A percentile compares a stretch with the other conserved stretches of the same genome.
Conservation (phyloP, 1,140 invertebrate species). For the Drosophila lacteicornis region DNA sequence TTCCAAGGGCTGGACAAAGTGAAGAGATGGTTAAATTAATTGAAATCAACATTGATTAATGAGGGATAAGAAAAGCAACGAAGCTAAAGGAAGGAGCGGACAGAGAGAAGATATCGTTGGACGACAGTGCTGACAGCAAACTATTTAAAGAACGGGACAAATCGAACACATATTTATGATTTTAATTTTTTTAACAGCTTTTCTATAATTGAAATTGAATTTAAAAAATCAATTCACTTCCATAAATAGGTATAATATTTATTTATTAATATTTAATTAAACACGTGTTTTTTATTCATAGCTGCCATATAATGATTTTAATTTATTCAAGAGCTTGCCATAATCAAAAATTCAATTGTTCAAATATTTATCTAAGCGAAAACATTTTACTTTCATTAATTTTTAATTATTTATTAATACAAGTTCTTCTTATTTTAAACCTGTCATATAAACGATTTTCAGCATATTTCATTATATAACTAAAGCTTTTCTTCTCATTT, state of each 20-base stretch:
- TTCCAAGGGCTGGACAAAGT: slow-evolving; percentile 58
- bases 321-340: too few species aligned
- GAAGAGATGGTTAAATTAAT: slow-evolving; percentile 83
- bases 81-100: slow-evolving; percentile 54
- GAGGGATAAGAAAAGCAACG: slow-evolving; percentile 73
- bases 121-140: slow-evolving; percentile 7
- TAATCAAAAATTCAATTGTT: too few species aligned
- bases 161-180: too few species aligned
- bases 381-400: too few species aligned
- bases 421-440: background rate
- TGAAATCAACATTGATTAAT: slow-evolving; percentile 83
- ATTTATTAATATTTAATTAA: too few species aligned
- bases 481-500: background rate
- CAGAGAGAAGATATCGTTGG: slow-evolving; percentile 14
- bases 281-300: too few species aligned
- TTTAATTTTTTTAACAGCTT: background rate
- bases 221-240: too few species aligned
- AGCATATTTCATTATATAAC: background rate
- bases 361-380: background rate
- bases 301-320: too few species aligned
- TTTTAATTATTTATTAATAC: background rate
- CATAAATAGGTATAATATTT: background rate
- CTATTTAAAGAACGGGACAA: background rate
- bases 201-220: background rate
- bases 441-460: too few species aligned